Conservation (phyloP, 2,888 invertebrate genomes). For the Volucella inflata region DNA sequence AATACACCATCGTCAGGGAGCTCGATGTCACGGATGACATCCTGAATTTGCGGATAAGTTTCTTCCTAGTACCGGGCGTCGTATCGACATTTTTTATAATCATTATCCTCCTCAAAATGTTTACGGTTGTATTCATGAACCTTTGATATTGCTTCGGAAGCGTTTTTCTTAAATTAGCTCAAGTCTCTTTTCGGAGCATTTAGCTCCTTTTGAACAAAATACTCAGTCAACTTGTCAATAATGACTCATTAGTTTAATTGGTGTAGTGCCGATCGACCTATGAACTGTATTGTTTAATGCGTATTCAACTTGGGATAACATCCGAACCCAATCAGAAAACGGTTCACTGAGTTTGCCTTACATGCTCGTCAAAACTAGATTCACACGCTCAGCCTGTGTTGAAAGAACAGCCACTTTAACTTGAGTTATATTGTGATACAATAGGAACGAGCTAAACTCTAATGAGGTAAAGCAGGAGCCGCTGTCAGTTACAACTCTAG, state of each 20-base stretch:
- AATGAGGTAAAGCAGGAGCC: constrained; percentile 76
- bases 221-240: constrained; percentile 69
- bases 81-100: constrained; percentile 77
- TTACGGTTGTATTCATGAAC: constrained; percentile 60
- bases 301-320: too few relatives aligned
- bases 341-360: too few relatives aligned
- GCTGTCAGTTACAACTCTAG: constrained; percentile 13
- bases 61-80: constrained; percentile 31
- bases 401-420: constrained; percentile 65
- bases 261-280: too few relatives aligned
- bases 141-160: constrained; percentile 20
- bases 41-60: constrained; percentile 21
- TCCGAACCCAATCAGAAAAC: too few relatives aligned
- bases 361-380: constrained; percentile 37
- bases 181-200: not conserved
- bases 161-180: not conserved
- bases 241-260: constrained; percentile 32
- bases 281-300: too few relatives aligned
- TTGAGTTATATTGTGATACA: constrained; percentile 74
- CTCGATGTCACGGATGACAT: constrained; percentile 76
- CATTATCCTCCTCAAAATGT: constrained; percentile 39
- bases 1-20: constrained; percentile 61
- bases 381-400: constrained; percentile 48
- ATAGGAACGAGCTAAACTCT: constrained; percentile 77
- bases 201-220: constrained; percentile 16